Evolutionary conservation across 2,888 invertebrate species (phyloP).

Genomic region (Hartigia nigra): DNA sequence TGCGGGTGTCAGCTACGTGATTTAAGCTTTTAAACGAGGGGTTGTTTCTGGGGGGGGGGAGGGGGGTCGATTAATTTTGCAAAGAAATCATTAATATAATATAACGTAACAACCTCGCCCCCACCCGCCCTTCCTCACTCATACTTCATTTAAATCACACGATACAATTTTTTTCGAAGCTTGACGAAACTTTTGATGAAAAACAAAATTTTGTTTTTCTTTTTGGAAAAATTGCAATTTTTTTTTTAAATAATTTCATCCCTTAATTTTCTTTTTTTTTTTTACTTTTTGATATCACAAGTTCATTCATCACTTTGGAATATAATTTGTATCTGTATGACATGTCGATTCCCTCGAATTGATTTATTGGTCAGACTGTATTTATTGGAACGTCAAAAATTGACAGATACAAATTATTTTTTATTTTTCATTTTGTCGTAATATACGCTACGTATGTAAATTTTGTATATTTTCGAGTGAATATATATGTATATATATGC

Average conservation of each 20-base stretch:
- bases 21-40: slow-evolving; percentile 34
- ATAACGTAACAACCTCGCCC: not conserved
- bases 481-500: not conserved
- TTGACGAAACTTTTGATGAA: too few species aligned
- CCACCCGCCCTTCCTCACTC: not conserved
- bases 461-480: not conserved
- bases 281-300: not conserved
- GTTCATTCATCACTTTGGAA: not conserved
- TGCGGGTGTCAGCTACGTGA: slow-evolving; percentile 42
- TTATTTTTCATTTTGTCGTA: not conserved
- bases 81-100: slow-evolving; percentile 12
- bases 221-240: too few species aligned
- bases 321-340: not conserved
- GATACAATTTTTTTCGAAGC: too few species aligned
- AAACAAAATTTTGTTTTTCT: too few species aligned
- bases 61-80: slow-evolving; percentile 10
- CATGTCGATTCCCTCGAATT: not conserved
- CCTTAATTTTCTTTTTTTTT: too few species aligned
- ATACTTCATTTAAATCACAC: not conserved
- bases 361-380: not conserved
- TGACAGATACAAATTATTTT: not conserved
- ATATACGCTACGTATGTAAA: not conserved
- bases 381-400: not conserved
- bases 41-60: not conserved
- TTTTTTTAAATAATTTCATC: too few species aligned